Evolutionary conservation across 2,113 vertebrate genomes (phyloP).

Genomic region (Thalassarche chlororhynchos): DNA sequence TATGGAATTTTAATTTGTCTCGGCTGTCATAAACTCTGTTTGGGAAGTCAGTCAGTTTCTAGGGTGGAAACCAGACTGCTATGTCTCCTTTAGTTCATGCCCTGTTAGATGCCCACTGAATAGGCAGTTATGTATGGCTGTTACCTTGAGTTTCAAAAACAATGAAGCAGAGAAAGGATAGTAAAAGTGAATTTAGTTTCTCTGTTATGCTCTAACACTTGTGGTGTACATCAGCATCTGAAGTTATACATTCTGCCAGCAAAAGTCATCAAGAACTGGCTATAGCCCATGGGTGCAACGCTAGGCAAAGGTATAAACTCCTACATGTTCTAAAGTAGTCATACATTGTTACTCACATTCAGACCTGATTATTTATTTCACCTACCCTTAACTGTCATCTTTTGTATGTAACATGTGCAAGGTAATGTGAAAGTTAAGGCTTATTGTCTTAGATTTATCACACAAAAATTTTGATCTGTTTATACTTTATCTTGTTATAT

Average conservation of each 20-base stretch:
- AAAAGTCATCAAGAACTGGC: background rate
- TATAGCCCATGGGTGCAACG: background rate
- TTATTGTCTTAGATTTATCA: background rate
- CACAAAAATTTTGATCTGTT: background rate
- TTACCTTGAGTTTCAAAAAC: background rate
- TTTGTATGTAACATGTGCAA: background rate
- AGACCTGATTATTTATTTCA: background rate
- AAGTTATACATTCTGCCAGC: background rate
- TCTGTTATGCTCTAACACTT: background rate
- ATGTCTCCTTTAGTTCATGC: background rate
- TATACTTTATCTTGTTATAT: background rate
- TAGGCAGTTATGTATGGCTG: background rate
- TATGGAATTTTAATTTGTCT: conserved; percentile 37
- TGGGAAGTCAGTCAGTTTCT: conserved; percentile 28
- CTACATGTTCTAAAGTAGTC: background rate
- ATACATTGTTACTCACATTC: background rate
- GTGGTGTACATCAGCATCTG: background rate
- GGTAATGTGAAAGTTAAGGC: background rate
- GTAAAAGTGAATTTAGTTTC: background rate
- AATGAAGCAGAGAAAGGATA: background rate
- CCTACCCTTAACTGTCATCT: background rate
- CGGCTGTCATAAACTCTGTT: background rate
- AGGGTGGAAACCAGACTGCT: background rate
- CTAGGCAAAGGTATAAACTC: background rate
- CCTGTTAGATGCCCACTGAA: background rate